Percentiles rank a stretch among this genome's conserved stretches.
Evolutionary conservation across 2,113 vertebrate genomes (phyloP).

Genomic region (Rhagologus leucostigma): DNA sequence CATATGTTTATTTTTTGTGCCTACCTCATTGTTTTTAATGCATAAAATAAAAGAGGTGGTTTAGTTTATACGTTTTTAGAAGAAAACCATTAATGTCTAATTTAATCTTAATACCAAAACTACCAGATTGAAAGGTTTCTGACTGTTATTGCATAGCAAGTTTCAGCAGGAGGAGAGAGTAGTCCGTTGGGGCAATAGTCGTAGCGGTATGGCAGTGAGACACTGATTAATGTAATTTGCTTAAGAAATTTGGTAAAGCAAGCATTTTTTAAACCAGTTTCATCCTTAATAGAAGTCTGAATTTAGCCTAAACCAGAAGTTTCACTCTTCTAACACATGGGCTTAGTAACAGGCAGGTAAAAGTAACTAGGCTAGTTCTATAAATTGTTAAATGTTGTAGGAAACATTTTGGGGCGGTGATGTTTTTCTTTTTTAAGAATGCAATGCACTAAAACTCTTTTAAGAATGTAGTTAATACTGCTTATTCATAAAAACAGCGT

Average conservation of each 20-base stretch:
- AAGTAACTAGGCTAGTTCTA: slow-evolving; percentile 70
- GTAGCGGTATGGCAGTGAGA: slow-evolving; percentile 37
- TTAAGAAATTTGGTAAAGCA: slow-evolving; percentile 39
- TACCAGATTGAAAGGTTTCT: slow-evolving; percentile 66
- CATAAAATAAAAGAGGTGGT: slow-evolving; percentile 81
- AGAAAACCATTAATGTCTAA: slow-evolving; percentile 77
- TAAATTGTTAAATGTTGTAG: slow-evolving; percentile 73
- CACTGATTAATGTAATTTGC: slow-evolving; percentile 42
- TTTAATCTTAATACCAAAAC: slow-evolving; percentile 82
- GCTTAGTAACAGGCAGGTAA: slow-evolving; percentile 71
- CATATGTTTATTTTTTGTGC: slow-evolving; percentile 76
- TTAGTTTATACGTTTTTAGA: slow-evolving; percentile 75
- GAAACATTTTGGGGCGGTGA: slow-evolving; percentile 62
- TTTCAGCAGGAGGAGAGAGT: slow-evolving; percentile 57
- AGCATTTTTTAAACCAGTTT: slow-evolving; percentile 17
- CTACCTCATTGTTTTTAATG: slow-evolving; percentile 87
- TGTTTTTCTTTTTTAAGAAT: slow-evolving; percentile 78
- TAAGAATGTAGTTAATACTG: slow-evolving; percentile 88
- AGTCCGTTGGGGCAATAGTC: slow-evolving; percentile 7
- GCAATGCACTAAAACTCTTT: slow-evolving; percentile 87
- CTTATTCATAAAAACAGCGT: slow-evolving; percentile 79
- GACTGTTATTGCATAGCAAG: slow-evolving; percentile 69
- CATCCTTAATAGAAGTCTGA: not conserved
- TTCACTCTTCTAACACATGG: slow-evolving; percentile 52
- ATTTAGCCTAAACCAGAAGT: slow-evolving; percentile 34